Percentiles rank a stretch among this genome's conserved stretches.
phyloP scores from a whole-genome alignment of 2,888 invertebrate genomes.

The Spicauda simplicius region DNA sequence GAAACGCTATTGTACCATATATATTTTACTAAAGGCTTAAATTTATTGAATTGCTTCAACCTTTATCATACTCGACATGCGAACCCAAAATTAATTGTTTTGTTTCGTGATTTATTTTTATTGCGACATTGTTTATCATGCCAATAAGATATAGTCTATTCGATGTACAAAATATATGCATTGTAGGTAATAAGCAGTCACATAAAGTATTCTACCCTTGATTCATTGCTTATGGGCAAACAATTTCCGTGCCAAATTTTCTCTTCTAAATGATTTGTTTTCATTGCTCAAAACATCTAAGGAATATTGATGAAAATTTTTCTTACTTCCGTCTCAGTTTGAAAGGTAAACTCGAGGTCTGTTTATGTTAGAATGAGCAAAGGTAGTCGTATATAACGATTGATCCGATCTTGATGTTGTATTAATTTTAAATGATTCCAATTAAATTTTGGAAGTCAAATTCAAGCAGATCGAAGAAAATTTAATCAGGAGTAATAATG shows the following conservation, averaged over 20 bases:
- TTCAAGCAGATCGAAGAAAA: neutral
- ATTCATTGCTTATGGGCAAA: slow-evolving; percentile 29
- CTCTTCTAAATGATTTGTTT: slow-evolving; percentile 27
- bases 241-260: slow-evolving; percentile 30
- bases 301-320: slow-evolving; percentile 35
- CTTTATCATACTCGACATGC: neutral
- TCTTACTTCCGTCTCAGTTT: slow-evolving; percentile 10
- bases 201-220: slow-evolving; percentile 23
- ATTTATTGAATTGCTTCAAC: too few species aligned
- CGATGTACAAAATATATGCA: slow-evolving; percentile 17
- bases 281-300: slow-evolving; percentile 30
- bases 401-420: neutral
- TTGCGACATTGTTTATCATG: slow-evolving; percentile 14
- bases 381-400: too few species aligned
- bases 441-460: neutral
- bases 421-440: neutral
- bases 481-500: neutral
- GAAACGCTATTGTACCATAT: too few species aligned
- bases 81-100: neutral
- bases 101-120: slow-evolving; percentile 1
- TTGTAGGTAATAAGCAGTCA: slow-evolving; percentile 17
- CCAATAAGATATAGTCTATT: slow-evolving; percentile 9
- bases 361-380: neutral
- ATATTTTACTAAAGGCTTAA: too few species aligned
- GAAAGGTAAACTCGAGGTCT: neutral